phyloP scores from a whole-genome alignment of 1,140 invertebrate genomes.

The Bombyx mandarina region DNA sequence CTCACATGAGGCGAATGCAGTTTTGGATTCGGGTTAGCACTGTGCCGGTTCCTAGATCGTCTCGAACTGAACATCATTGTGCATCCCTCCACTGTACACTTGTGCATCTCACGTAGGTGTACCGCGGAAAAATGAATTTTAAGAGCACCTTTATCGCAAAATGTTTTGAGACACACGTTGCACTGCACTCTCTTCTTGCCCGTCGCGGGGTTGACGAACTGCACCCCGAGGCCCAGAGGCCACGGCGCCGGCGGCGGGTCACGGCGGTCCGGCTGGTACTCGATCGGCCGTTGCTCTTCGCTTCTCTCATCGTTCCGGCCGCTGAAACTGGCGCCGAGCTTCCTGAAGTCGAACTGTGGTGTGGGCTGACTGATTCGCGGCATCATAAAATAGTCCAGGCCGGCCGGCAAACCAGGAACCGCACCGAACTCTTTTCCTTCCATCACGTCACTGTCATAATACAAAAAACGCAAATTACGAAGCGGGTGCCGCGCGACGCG shows the following conservation, averaged over 20 bases:
- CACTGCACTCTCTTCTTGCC: slow-evolving; percentile 98
- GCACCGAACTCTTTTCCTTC: slow-evolving; percentile 61
- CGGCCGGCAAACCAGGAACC: slow-evolving; percentile 56
- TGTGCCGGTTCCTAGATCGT: slow-evolving; percentile 83
- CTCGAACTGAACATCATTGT: slow-evolving; percentile 86
- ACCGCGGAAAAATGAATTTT: slow-evolving; percentile 99
- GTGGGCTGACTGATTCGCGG: slow-evolving; percentile 53
- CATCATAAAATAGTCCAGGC: slow-evolving; percentile 68
- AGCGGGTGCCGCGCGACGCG: slow-evolving; percentile 62
- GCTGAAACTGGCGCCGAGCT: slow-evolving; percentile 68
- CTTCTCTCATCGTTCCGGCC: slow-evolving; percentile 51
- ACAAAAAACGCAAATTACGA: slow-evolving; percentile 32
- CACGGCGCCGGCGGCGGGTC: slow-evolving; percentile 59
- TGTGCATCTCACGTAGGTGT: slow-evolving; percentile 83
- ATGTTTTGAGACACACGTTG: slow-evolving; percentile 83
- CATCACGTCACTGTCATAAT: slow-evolving; percentile 63
- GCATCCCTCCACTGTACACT: slow-evolving; percentile 84
- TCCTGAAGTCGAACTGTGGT: slow-evolving; percentile 68
- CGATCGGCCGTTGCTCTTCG: slow-evolving; percentile 50
- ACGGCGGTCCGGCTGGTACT: slow-evolving; percentile 47
- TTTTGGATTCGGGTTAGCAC: slow-evolving; percentile 98
- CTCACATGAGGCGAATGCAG: slow-evolving; percentile 95
- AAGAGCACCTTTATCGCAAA: slow-evolving; percentile 74
- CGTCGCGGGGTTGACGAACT: slow-evolving; percentile 92
- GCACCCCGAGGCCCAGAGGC: slow-evolving; percentile 89